Base-by-base conservation (phyloP, 2,797 vertebrate species). In the Sebastes diaconus region DNA sequence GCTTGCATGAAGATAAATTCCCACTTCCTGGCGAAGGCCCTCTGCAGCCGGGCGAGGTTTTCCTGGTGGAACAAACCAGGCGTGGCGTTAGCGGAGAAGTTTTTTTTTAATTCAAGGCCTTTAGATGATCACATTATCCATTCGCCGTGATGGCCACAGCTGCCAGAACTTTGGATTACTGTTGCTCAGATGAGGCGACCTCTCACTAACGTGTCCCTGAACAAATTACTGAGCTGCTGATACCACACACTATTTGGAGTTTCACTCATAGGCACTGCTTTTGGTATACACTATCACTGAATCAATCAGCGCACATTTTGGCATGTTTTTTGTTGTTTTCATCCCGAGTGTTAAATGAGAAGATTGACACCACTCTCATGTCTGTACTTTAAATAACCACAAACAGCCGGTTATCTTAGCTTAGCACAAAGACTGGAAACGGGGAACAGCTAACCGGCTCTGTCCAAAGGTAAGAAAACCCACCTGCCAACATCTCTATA, bases 1-100 rank as follows among this genome's bases (percentile, higher is more conserved):
- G 98, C 98, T 95, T 99, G 98, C 97, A 99, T 97, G 92, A 99
- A 99, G 95, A 99, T 99, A 86, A 99, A 99, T 90, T 99, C 98
- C 98, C 98, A 99, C 90, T 99, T 99, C 67, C 97, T 96, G 88
- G 97, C 97, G 77, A 99, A 99, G 3, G 98, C 97, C 83, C 97
- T 96, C 95, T 99, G 98, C 80, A 99, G 96, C 87, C 98, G 95
- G 70, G 98, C 97, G 81, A 99, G 95, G 90, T 99, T 99, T 92
- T 99, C 98, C 98, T 99, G 92, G 74, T 93, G 90, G 89, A 87
- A 93, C 72, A 87, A 84, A 77, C 75, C 77, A 79, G 63, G 14
- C 1, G 3, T 1, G 3, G 11, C 6, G 2, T 84, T 29, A 77
- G 32, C 25, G 67, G 27, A 73, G n/a, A 22, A 39, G 63, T 74